Evolutionary conservation across 1,140 invertebrate species (phyloP).

Genomic region (Saccostrea cuccullata): DNA sequence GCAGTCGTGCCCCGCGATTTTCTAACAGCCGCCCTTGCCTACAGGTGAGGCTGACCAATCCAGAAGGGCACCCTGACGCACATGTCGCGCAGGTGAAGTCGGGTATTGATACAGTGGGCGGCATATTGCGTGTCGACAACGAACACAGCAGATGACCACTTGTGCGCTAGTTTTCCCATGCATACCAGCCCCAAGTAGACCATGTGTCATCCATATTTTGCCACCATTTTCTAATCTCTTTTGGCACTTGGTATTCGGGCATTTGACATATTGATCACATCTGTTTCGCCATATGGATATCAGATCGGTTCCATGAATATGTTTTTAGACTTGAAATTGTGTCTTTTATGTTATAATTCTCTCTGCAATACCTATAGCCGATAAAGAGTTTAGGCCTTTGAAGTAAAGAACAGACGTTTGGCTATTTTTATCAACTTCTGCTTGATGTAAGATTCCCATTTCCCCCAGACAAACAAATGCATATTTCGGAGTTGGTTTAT

Average conservation of each 20-base stretch:
- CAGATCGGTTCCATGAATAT: constrained; percentile 8
- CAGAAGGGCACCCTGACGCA: not conserved
- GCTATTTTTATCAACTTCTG: constrained; percentile 29
- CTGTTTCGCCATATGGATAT: constrained; percentile 29
- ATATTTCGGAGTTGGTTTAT: constrained; percentile 7
- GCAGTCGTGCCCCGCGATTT: not conserved
- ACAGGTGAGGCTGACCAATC: constrained; percentile 25
- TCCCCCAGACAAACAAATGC: not conserved
- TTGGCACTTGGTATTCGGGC: constrained; percentile 29
- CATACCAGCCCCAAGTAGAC: constrained; percentile 22
- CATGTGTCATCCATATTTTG: constrained; percentile 32
- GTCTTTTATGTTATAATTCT: constrained; percentile 31
- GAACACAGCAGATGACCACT: constrained; percentile 16
- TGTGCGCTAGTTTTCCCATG: not conserved
- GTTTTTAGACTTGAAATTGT: not conserved
- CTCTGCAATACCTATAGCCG: not conserved
- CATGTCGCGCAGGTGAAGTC: constrained; percentile 20
- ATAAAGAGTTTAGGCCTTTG: constrained; percentile 4
- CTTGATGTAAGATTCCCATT: constrained; percentile 13
- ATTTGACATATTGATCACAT: constrained; percentile 35
- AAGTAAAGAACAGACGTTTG: constrained; percentile 16
- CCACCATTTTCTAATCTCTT: constrained; percentile 35
- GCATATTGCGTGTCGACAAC: not conserved
- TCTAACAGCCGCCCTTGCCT: not conserved
- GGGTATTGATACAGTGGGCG: not conserved